A percentile compares a stretch with the other conserved stretches of the same genome.
phyloP scores from a whole-genome alignment of 2,888 invertebrate species.

The Erynnis tages region DNA sequence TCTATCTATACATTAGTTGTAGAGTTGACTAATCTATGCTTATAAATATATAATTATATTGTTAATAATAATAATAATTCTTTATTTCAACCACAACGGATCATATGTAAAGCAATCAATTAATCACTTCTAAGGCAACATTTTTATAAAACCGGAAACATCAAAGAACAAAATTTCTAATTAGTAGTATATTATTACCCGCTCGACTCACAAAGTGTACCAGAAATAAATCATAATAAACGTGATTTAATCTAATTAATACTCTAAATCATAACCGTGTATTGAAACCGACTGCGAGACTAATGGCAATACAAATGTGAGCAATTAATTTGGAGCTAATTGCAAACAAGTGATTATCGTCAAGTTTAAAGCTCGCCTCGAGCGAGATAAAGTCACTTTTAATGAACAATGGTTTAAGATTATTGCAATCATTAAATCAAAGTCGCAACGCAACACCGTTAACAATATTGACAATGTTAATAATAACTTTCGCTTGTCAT shows the following conservation, averaged over 20 bases:
- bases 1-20: no score
- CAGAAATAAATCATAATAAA: background rate
- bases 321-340: slow-evolving; percentile 22
- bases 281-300: slow-evolving; percentile 17
- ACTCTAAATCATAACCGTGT: slow-evolving; percentile 16
- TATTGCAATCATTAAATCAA: slow-evolving; percentile 28
- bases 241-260: slow-evolving; percentile 12
- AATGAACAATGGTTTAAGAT: slow-evolving; percentile 30
- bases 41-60: no score
- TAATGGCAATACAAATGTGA: slow-evolving; percentile 18
- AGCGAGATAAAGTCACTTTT: slow-evolving; percentile 30
- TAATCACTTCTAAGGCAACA: no score
- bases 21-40: no score
- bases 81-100: no score
- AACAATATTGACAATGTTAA: slow-evolving; percentile 29
- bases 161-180: background rate
- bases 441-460: slow-evolving; percentile 29
- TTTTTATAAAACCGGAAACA: slow-evolving; percentile 5
- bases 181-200: background rate
- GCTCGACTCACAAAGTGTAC: background rate
- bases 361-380: slow-evolving; percentile 11
- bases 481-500: slow-evolving; percentile 16
- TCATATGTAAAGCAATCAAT: no score
- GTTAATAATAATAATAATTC: no score
- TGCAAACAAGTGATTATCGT: slow-evolving; percentile 22